Base-by-base conservation (phyloP, 2,797 vertebrate genomes). In the Lepidocolaptes lacrymiger region DNA sequence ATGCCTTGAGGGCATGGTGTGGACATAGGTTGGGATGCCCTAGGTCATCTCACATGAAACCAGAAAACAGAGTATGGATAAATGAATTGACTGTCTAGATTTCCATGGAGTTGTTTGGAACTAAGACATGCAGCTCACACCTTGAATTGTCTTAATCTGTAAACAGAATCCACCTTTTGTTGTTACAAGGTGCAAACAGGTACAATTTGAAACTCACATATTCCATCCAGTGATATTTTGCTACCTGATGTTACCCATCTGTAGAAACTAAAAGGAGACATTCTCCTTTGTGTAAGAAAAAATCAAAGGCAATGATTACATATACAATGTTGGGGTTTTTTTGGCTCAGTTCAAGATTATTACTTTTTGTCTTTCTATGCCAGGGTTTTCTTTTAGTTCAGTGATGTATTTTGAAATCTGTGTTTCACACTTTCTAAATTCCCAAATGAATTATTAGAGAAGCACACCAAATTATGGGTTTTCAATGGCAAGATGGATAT, bases 401-500 rank as follows among this genome's bases (percentile, higher is more conserved):
- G 41, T 43, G 22, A 69, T 69, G 17, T 68, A 48, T 90, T 94
- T 79, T 89, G 62, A 76, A 94, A 89, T 87, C 83, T 71, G 36
- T 93, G 43, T 85, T 91, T 43, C 69, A 71, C n/a, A 18, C 46
- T 93, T 93, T 80, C 55, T 89, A 66, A 89, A 95, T 87, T 93
- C 68, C 43, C 64, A 41, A 73, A 58, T 36, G 86, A 48, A 48
- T 88, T 96, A 83, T 94, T 96, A 93, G 79, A 91, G 72, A 77
- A 88, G 72, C 56, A 72, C 66, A 85, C 43, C 64, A 96, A 96
- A 94, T 94, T 82, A 91, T 43, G 64, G 59, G 16, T 68, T 95
- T 95, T 75, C 80, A 84, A 23, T 85, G 48, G 71, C 76, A 85
- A 89, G 74, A 82, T 54, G 75, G 24, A 12, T 84, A 85, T 84